phyloP scores from a whole-genome alignment of 1,140 invertebrate species.

The Octopus sinensis region DNA sequence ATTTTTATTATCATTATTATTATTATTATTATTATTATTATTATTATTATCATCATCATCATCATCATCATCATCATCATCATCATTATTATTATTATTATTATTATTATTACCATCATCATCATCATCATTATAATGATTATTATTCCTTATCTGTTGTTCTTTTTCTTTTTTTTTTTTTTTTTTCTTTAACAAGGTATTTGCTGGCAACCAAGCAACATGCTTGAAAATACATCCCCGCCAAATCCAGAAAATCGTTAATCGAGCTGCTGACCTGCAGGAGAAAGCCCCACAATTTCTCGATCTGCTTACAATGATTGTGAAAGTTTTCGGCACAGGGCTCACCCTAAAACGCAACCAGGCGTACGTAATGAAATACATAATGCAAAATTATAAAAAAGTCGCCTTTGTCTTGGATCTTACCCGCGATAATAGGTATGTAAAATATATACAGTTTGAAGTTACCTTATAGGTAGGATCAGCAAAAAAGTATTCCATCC shows the following conservation, averaged over 20 bases:
- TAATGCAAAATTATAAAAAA: conserved; percentile 58
- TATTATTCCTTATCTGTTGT: neutral
- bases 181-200: conserved; percentile 39
- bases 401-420: conserved; percentile 52
- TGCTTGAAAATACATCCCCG: conserved; percentile 54
- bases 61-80: no score
- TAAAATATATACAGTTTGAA: neutral
- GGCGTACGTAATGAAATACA: conserved; percentile 57
- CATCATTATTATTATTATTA: no score
- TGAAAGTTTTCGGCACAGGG: conserved; percentile 54
- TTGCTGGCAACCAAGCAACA: conserved; percentile 56
- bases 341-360: conserved; percentile 57
- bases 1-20: no score
- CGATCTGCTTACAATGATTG: conserved; percentile 55
- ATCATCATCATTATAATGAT: neutral
- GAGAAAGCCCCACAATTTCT: conserved; percentile 54
- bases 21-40: no score
- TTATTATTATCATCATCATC: no score
- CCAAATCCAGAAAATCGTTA: conserved; percentile 56
- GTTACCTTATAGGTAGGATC: no score
- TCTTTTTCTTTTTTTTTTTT: neutral
- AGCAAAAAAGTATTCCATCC: no score
- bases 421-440: conserved; percentile 46
- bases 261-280: conserved; percentile 48
- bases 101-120: neutral